Base-by-base conservation (phyloP, 2,113 vertebrate species). In the Eudyptes chrysolophus region DNA sequence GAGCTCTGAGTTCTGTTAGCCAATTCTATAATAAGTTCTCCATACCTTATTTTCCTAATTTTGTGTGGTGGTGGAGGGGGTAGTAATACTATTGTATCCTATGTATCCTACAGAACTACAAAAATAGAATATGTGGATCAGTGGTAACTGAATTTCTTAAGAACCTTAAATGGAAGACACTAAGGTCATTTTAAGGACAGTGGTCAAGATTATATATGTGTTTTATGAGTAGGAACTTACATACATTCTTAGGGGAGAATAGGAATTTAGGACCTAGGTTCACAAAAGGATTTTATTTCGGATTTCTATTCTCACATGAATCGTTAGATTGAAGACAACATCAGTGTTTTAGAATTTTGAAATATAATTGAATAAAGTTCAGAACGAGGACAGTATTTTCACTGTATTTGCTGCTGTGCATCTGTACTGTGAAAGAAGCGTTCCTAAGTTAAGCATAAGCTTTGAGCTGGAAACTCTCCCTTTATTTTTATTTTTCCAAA, bases 51-150 rank as follows among this genome's bases (percentile, higher is more conserved):
- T 52, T 82, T 79, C 46, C 48, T 70, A 36, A 83, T 58, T 57
- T 58, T 4, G 4, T 10, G 6, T 4, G 4, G 5, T 8, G 12
- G 6, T 13, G 7, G 7, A n/a, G 26, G 26, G 10, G 9, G 1
- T 40, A 17, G 13, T 38, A 46, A 48, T n/a, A 20, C 6, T 61
- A 30, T 12, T 79, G 18, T 12, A 54, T 76, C 25, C 11, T 64
- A 15, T 49, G 22, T 29, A 69, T 61, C 17, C 26, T n/a, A 8
- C 18, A 64, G 11, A 9, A 72, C 17, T 65, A 69, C 12, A 48
- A 66, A 83, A 51, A 36, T 57, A 52, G 36, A 68, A 65, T 48
- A 34, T 52, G 3, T 80, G 30, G 7, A 32, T 54, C 26, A 49
- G 4, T 58, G 3, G 42, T 54, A 34, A 65, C 0, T 34, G 5